phyloP scores from a whole-genome alignment of 2,797 vertebrate species.

The Crocidura indochinensis region DNA sequence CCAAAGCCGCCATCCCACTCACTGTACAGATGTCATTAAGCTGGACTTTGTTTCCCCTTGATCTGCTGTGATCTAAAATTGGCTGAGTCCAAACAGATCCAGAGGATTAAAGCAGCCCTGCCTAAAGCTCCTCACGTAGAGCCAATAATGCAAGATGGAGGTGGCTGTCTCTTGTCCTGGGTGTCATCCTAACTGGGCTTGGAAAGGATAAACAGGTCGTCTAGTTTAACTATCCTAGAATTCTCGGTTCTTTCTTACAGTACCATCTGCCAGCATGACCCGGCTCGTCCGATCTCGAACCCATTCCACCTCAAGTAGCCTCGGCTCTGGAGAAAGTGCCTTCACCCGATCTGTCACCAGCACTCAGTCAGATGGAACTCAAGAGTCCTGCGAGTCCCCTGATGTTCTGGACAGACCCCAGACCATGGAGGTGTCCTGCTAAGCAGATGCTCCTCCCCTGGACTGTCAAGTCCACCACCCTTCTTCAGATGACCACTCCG shows the following conservation, averaged over 20 bases:
- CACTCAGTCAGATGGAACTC: constrained; percentile 91
- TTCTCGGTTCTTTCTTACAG: constrained; percentile 89
- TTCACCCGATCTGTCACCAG: constrained; percentile 92
- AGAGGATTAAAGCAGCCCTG: constrained; percentile 64
- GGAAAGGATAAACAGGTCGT: constrained; percentile 30
- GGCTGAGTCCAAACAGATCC: constrained; percentile 37
- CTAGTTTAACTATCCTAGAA: constrained; percentile 56
- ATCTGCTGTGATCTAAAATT: constrained; percentile 55
- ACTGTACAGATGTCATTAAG: constrained; percentile 57
- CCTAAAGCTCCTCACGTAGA: constrained; percentile 48
- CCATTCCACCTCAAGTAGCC: constrained; percentile 94
- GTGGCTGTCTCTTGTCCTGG: constrained; percentile 17
- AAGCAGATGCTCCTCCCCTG: constrained; percentile 86
- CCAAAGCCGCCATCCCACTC: constrained; percentile 74
- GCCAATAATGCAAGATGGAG: constrained; percentile 25
- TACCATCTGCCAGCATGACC: constrained; percentile 96
- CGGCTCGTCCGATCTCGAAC: constrained; percentile 95
- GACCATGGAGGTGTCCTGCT: constrained; percentile 95
- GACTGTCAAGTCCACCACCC: constrained; percentile 81
- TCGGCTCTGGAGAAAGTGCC: constrained; percentile 93
- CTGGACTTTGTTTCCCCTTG: constrained; percentile 58
- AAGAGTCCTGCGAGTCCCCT: constrained; percentile 87
- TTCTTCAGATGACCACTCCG: constrained; percentile 84
- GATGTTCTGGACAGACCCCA: constrained; percentile 91
- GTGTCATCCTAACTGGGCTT: constrained; percentile 34